Evolutionary conservation across 30 jellyfish, hydroid and myxozoan species (phyloP), one percentile per base, ranked within the genome.

Genomic region (Rhopilema esculentum): DNA sequence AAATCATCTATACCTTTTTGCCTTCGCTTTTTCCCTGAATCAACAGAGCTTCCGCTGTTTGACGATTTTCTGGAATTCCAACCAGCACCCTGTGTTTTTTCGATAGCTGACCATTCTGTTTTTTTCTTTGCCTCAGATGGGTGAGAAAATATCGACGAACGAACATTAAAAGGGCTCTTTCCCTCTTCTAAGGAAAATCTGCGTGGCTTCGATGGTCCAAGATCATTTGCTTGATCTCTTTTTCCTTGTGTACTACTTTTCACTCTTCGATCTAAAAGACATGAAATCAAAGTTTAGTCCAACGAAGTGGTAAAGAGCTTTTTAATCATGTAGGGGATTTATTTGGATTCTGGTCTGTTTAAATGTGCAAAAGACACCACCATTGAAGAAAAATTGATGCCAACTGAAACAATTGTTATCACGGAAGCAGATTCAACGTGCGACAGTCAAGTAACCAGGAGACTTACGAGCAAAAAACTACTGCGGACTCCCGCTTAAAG

Each of bases 91-190:
- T 27, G 8, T 1, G 50, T 68, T 25, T 68, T 53, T 1, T 79
- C 52, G 21, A 71, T 27, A 57, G 79, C 49, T 23, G 65, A 26
- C 18, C 65, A 49, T 23, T 52, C 33, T 52, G 20, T 8, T 40
- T 52, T 52, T 64, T 25, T 65, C 22, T 32, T 33, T 65, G 75
- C 48, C 19, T 28, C 57, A 4, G 88, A 40, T 4, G 83, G 88
- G 19, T 52, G 31, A 0, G 88, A 28, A 1, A 85, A 16, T 6
- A 67, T 32, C 0, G 94, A 73, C 21, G 88, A 62, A 16, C 22
- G 49, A 8, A 85, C 51, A 50, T 51, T 64, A 23, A 85, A 75
- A 32, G 84, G 77, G 64, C 84, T 69, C 19, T 28, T 85, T 25
- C 66, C 94, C 4, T 85, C 94, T 4, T 66, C 80, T 18, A 50